Percentiles rank a stretch among this genome's conserved stretches.
phyloP scores from a whole-genome alignment of 2,113 vertebrate species.

The Bubo scandiacus region DNA sequence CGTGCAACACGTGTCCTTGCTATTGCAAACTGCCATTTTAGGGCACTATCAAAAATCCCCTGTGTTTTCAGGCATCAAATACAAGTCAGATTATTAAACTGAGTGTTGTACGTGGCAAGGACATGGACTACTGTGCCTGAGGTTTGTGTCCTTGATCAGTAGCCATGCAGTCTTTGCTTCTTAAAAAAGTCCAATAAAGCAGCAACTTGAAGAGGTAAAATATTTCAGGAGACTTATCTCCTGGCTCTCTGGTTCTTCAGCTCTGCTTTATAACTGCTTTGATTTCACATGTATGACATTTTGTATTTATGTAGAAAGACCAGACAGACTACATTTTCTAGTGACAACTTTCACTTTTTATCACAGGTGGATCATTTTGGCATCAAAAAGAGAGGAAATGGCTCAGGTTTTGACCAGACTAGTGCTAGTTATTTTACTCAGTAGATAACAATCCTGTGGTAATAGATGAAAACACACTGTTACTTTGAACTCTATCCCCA shows the following conservation, averaged over 20 bases:
- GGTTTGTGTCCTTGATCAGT: neutral
- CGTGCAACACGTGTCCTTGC: rapidly evolving
- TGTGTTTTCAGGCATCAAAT: neutral
- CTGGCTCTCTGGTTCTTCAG: neutral
- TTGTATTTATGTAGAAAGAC: neutral
- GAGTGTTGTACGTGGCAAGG: neutral
- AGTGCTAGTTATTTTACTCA: neutral
- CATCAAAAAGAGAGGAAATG: neutral
- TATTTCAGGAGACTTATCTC: neutral
- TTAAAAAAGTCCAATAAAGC: neutral
- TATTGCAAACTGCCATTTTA: neutral
- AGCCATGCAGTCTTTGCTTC: neutral
- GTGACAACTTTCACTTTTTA: neutral
- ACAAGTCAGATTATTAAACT: neutral
- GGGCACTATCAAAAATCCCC: neutral
- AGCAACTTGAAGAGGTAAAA: neutral
- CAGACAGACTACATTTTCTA: neutral
- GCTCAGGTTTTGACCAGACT: neutral
- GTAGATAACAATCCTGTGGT: neutral
- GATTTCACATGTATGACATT: neutral
- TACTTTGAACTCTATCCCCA: neutral
- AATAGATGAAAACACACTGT: neutral
- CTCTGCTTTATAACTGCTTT: neutral
- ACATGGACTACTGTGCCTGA: neutral
- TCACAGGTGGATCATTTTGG: neutral